phyloP scores from a whole-genome alignment of 2,113 vertebrate species.

The Podarcis cretensis region DNA sequence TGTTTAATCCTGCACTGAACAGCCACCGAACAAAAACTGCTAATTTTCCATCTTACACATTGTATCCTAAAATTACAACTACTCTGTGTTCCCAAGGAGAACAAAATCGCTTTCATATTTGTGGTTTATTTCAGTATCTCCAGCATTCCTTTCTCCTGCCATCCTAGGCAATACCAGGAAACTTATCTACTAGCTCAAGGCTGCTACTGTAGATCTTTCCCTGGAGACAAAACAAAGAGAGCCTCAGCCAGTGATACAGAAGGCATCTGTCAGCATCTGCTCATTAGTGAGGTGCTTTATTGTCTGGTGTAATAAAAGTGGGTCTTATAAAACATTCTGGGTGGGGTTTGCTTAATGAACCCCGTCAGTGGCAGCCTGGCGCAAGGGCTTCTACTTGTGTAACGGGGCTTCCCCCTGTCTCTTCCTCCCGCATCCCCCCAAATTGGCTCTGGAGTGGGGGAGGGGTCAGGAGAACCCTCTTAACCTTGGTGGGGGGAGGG shows the following conservation, averaged over 20 bases:
- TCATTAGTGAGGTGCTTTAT: conserved; percentile 27
- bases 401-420: too few species aligned
- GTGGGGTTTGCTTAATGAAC: too few species aligned
- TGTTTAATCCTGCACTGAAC: not conserved
- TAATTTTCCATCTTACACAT: not conserved
- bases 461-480: too few species aligned
- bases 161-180: not conserved
- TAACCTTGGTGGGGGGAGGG: too few species aligned
- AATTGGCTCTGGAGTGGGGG: too few species aligned
- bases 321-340: conserved; percentile 2
- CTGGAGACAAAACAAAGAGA: conserved; percentile 21
- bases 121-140: not conserved
- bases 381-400: too few species aligned
- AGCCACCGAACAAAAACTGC: not conserved
- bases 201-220: conserved; percentile 2
- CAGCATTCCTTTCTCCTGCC: not conserved
- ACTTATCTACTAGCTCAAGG: conserved; percentile 16
- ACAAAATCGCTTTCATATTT: conserved; percentile 4
- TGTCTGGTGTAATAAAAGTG: not conserved
- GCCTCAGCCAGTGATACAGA: conserved; percentile 9
- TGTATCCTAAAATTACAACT: conserved; percentile 1
- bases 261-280: conserved; percentile 23
- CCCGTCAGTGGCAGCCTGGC: too few species aligned
- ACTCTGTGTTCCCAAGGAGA: not conserved
- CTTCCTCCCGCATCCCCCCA: too few species aligned